These are phyloP conservation scores for Pseudopodoces humilis DNA, from an alignment of 2,113 vertebrate genomes.

Conservation along the genomic window DNA sequence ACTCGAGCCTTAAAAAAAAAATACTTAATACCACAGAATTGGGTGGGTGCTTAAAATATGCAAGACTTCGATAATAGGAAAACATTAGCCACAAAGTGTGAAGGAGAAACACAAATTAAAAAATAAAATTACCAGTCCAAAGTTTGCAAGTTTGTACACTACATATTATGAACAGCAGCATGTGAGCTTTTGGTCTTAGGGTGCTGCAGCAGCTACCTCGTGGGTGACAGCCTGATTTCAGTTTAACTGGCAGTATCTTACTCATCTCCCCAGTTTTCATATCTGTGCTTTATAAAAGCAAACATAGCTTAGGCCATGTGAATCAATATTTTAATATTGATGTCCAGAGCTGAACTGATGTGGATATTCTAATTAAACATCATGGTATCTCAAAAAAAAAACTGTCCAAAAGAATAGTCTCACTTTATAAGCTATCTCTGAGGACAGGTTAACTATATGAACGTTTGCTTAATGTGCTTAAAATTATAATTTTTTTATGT, in stretches of 20 bases:
- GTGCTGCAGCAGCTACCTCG: not conserved
- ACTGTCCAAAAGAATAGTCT: not conserved
- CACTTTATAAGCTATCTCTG: not conserved
- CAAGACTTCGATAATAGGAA: slow-evolving; percentile 76
- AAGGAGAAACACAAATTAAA: slow-evolving; percentile 45
- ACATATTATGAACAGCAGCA: not conserved
- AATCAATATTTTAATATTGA: not conserved
- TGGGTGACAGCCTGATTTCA: not conserved
- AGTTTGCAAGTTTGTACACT: not conserved
- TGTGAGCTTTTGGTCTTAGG: not conserved
- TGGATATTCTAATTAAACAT: not conserved
- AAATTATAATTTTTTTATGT: not conserved
- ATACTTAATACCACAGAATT: slow-evolving; percentile 56
- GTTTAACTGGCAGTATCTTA: not conserved
- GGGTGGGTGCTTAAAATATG: slow-evolving; percentile 78
- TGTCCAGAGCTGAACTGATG: not conserved
- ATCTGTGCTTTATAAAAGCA: not conserved
- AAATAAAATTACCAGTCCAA: slow-evolving; percentile 4
- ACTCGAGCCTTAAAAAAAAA: slow-evolving; percentile 74
- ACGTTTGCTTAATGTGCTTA: not conserved
- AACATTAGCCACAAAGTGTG: slow-evolving; percentile 72
- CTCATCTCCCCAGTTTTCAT: not conserved
- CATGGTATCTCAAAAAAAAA: not conserved
- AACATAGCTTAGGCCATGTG: not conserved
- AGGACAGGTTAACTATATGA: not conserved